Conservation (phyloP, 2,888 invertebrate genomes). For the Odontomyia ornata region DNA sequence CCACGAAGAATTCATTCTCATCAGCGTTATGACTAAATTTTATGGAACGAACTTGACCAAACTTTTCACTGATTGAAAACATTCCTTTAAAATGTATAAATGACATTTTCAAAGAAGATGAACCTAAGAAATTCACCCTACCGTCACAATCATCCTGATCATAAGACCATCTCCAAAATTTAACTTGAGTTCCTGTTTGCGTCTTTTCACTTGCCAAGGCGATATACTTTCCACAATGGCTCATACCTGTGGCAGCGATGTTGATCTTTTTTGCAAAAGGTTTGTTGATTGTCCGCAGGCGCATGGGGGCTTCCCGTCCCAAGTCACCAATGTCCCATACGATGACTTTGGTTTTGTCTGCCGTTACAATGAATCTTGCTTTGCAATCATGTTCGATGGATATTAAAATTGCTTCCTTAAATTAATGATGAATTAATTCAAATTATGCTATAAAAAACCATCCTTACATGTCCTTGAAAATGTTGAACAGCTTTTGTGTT, state of each 20-base stretch:
- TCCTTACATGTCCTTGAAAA: conserved; percentile 44
- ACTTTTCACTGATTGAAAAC: conserved; percentile 40
- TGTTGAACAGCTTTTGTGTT: conserved; percentile 38
- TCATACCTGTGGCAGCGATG: conserved; percentile 30
- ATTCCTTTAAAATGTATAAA: not conserved
- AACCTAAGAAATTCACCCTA: conserved; percentile 54
- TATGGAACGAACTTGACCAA: conserved; percentile 45
- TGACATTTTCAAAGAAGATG: not conserved
- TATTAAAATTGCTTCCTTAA: conserved; percentile 12
- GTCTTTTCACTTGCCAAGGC: conserved; percentile 7
- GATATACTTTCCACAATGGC: conserved; percentile 46
- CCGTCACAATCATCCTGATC: conserved; percentile 68
- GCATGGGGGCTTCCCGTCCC: not conserved
- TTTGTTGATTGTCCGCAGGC: conserved; percentile 31
- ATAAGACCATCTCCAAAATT: conserved; percentile 73
- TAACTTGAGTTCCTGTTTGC: conserved; percentile 55
- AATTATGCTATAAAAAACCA: not conserved
- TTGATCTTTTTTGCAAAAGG: conserved; percentile 33
- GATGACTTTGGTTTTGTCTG: conserved; percentile 31
- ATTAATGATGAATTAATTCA: too few species aligned
- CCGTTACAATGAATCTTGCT: conserved; percentile 41
- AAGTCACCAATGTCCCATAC: conserved; percentile 44
- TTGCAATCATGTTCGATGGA: conserved; percentile 27
- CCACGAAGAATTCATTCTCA: conserved; percentile 45
- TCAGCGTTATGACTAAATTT: conserved; percentile 44